Conservation (phyloP, 2,113 vertebrate genomes). For the Deroptyus accipitrinus region DNA sequence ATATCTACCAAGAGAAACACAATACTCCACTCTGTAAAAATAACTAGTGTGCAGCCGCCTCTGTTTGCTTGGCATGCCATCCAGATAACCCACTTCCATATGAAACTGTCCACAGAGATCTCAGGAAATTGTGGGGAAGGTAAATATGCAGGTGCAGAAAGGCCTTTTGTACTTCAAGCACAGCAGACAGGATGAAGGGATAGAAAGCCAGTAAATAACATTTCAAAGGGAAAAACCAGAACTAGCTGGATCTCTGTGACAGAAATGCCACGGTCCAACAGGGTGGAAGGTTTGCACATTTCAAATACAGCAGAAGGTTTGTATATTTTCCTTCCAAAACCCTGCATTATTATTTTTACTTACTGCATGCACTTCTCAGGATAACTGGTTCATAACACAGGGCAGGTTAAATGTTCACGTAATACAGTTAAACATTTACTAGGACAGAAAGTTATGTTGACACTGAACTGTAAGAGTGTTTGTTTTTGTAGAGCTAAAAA, state of each 20-base stretch:
- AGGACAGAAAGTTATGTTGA: neutral
- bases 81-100: neutral
- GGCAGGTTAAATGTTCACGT: neutral
- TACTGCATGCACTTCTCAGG: neutral
- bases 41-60: neutral
- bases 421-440: neutral
- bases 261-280: neutral
- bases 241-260: neutral
- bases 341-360: neutral
- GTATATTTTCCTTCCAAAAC: neutral
- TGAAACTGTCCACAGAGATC: neutral
- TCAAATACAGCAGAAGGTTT: neutral
- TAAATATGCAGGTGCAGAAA: conserved; percentile 52
- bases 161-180: neutral
- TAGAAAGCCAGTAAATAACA: neutral
- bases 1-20: neutral
- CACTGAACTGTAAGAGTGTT: neutral
- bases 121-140: conserved; percentile 53
- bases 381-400: neutral
- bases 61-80: neutral
- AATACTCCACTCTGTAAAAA: neutral
- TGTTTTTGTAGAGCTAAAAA: neutral
- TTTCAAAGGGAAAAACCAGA: neutral
- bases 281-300: neutral
- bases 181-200: neutral